phyloP scores from a whole-genome alignment of 92 coral and sea anemone species.

The Palythoa grandis region DNA sequence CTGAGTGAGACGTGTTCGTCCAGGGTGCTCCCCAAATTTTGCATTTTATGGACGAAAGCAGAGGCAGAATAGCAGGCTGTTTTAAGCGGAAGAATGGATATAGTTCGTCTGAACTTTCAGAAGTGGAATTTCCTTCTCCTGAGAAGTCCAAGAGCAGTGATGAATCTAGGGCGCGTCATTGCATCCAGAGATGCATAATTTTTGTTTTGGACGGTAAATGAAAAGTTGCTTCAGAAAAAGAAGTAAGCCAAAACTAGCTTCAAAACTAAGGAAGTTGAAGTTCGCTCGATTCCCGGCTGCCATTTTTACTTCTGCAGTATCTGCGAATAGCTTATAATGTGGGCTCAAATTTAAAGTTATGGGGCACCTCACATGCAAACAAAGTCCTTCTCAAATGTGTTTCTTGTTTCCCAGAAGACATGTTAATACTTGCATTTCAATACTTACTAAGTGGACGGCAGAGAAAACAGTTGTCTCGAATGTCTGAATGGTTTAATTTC shows the following conservation, averaged over 20 bases:
- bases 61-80: too few species aligned
- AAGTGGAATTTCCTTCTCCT: too few species aligned
- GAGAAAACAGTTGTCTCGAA: slow-evolving; percentile 15
- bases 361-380: slow-evolving; percentile 17
- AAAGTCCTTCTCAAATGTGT: slow-evolving; percentile 7
- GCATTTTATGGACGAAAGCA: too few species aligned
- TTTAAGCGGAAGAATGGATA: too few species aligned
- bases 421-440: slow-evolving; percentile 3
- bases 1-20: too few species aligned
- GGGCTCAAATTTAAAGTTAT: slow-evolving; percentile 26
- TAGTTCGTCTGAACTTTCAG: too few species aligned
- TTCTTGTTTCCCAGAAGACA: slow-evolving; percentile 25
- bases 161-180: slow-evolving; percentile 35
- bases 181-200: slow-evolving; percentile 30
- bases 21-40: too few species aligned
- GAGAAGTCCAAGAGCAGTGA: too few species aligned
- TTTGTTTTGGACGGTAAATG: slow-evolving; percentile 23
- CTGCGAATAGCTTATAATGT: slow-evolving; percentile 9
- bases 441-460: slow-evolving; percentile 21
- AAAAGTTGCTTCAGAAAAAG: slow-evolving; percentile 25
- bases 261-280: slow-evolving; percentile 13
- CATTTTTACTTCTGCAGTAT: slow-evolving; percentile 30
- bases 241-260: slow-evolving; percentile 29
- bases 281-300: slow-evolving; percentile 33
- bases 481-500: slow-evolving; percentile 21